These are phyloP conservation scores for Pediacus dermestoides DNA, from an alignment of 2,888 invertebrate species.

Conservation along the genomic window DNA sequence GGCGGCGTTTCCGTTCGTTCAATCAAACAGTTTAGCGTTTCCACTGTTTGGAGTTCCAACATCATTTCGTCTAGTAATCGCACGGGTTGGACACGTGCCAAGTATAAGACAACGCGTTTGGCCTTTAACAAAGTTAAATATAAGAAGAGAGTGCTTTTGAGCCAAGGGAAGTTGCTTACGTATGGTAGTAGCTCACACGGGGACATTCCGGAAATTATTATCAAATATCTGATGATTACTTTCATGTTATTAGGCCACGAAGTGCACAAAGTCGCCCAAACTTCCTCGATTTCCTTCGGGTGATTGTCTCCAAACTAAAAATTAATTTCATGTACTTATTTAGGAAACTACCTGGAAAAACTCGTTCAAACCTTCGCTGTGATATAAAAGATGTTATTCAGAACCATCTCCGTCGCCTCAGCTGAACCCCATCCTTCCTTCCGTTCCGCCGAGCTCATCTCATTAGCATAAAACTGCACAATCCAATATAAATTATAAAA, in stretches of 20 bases:
- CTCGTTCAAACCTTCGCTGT: slow-evolving; percentile 81
- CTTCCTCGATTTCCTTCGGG: slow-evolving; percentile 90
- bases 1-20: slow-evolving; percentile 98
- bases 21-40: slow-evolving; percentile 91
- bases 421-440: slow-evolving; percentile 97
- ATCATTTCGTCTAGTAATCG: slow-evolving; percentile 94
- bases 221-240: slow-evolving; percentile 92
- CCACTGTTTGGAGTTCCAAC: slow-evolving; percentile 95
- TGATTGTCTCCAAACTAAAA: slow-evolving; percentile 90
- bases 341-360: slow-evolving; percentile 1
- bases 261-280: slow-evolving; percentile 94
- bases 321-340: too few relatives aligned
- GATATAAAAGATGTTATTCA: slow-evolving; percentile 97
- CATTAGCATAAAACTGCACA: slow-evolving; percentile 54
- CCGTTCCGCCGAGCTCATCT: slow-evolving; percentile 53
- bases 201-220: slow-evolving; percentile 97
- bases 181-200: slow-evolving; percentile 88
- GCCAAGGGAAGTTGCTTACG: slow-evolving; percentile 63
- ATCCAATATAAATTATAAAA: too few relatives aligned
- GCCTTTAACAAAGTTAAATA: slow-evolving; percentile 60
- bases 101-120: slow-evolving; percentile 88
- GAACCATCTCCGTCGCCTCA: slow-evolving; percentile 99
- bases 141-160: neutral
- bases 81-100: slow-evolving; percentile 89
- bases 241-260: slow-evolving; percentile 97